Conservation (phyloP, 2,113 vertebrate species). For the Dasyurus viverrinus region DNA sequence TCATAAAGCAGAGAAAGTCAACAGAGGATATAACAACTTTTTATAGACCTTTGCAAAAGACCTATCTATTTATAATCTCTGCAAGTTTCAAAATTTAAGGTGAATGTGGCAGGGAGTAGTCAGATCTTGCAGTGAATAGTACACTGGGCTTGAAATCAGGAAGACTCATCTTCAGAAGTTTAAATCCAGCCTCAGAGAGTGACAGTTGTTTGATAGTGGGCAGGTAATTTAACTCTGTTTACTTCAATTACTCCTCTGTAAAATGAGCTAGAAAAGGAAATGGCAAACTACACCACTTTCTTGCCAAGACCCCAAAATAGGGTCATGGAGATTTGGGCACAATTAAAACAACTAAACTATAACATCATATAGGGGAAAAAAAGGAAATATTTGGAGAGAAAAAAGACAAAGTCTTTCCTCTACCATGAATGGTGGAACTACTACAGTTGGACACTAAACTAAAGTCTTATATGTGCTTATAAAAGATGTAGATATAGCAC, state of each 20-base stretch:
- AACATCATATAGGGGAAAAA: not conserved
- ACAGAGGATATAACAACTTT: not conserved
- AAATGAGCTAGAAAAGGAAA: too few relatives aligned
- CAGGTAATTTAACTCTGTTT: too few relatives aligned
- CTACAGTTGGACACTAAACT: not conserved
- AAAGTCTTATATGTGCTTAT: not conserved
- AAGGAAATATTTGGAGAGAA: not conserved
- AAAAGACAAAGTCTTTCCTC: not conserved
- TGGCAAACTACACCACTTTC: too few relatives aligned
- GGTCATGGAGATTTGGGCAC: too few relatives aligned
- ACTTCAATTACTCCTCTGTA: too few relatives aligned
- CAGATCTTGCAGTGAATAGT: too few relatives aligned
- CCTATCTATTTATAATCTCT: not conserved
- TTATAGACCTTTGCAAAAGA: not conserved
- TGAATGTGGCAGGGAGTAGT: not conserved
- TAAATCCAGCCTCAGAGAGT: too few relatives aligned
- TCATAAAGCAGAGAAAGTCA: not conserved
- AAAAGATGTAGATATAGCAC: not conserved
- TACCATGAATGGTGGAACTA: not conserved
- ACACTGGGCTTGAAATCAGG: too few relatives aligned
- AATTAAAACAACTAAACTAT: not conserved
- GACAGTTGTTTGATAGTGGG: too few relatives aligned
- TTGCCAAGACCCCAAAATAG: too few relatives aligned
- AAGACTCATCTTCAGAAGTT: too few relatives aligned
- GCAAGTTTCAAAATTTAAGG: not conserved